These are phyloP conservation scores for Sternotherus odoratus DNA, from an alignment of 2,797 vertebrate genomes.

Conservation along the genomic window DNA sequence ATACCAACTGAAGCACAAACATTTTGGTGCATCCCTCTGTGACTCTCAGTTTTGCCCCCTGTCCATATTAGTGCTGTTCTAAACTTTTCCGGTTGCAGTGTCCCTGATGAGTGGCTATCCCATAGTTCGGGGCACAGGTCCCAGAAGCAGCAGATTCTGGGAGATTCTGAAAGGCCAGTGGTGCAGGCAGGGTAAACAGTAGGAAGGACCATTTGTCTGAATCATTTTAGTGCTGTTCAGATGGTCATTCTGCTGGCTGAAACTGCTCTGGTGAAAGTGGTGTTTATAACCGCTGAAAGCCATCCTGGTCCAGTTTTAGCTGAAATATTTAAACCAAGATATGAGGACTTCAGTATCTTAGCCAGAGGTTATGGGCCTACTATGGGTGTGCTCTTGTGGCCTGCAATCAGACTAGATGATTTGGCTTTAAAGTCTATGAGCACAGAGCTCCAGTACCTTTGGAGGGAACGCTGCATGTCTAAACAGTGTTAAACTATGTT, in stretches of 20 bases:
- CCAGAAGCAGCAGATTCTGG: conserved; percentile 5
- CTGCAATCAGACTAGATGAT: neutral
- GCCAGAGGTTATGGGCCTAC: neutral
- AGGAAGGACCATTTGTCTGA: neutral
- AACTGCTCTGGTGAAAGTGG: neutral
- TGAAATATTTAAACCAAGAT: neutral
- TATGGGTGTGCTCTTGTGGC: neutral
- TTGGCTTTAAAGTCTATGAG: neutral
- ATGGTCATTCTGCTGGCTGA: no score
- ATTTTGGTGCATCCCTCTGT: neutral
- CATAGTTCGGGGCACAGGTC: neutral
- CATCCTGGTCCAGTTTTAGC: conserved; percentile 24
- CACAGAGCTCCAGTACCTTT: neutral
- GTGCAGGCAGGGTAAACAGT: neutral
- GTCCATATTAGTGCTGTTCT: neutral
- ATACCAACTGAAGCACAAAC: neutral
- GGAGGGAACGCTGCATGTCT: neutral
- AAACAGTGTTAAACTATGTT: neutral
- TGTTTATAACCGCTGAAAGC: conserved; percentile 27
- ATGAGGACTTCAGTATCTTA: neutral
- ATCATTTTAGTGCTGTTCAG: no score
- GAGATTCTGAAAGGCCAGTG: neutral
- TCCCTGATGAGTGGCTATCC: neutral
- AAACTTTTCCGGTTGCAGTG: rapidly evolving
- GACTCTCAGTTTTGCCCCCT: neutral